Evolutionary conservation across 2,888 invertebrate species (phyloP).

Genomic region (Drosophila dives): DNA sequence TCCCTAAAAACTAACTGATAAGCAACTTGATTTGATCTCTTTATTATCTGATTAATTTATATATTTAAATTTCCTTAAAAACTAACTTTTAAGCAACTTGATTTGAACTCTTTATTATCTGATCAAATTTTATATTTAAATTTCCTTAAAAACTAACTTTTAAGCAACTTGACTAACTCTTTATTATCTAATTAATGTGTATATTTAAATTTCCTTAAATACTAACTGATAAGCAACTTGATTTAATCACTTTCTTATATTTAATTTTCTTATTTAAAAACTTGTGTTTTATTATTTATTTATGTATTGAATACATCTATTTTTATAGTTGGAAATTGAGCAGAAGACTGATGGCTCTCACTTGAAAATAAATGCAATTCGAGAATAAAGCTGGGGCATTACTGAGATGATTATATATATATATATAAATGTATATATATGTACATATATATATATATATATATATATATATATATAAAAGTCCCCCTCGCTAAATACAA

Average conservation of each 20-base stretch:
- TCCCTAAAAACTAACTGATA: too few species aligned
- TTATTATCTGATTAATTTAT: too few species aligned
- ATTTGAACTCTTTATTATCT: too few species aligned
- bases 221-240: not conserved
- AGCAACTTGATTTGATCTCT: too few species aligned
- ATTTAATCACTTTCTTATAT: not conserved
- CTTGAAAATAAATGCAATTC: not conserved
- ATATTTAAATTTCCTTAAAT: too few species aligned
- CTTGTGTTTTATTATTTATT: not conserved
- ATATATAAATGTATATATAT: too few species aligned
- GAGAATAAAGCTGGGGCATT: not conserved
- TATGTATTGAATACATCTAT: not conserved
- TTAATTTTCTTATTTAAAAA: not conserved
- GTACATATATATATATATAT: slow-evolving; percentile 16
- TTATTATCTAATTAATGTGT: too few species aligned
- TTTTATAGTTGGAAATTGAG: not conserved
- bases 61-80: too few species aligned
- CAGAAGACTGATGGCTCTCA: not conserved
- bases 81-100: too few species aligned
- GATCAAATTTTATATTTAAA: too few species aligned
- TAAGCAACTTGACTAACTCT: too few species aligned
- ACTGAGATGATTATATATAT: not conserved
- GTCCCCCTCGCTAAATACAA: not conserved
- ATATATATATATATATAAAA: not conserved
- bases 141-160: not conserved